Evolutionary conservation across 2,113 vertebrate genomes (phyloP).

Genomic region (Murina feae): DNA sequence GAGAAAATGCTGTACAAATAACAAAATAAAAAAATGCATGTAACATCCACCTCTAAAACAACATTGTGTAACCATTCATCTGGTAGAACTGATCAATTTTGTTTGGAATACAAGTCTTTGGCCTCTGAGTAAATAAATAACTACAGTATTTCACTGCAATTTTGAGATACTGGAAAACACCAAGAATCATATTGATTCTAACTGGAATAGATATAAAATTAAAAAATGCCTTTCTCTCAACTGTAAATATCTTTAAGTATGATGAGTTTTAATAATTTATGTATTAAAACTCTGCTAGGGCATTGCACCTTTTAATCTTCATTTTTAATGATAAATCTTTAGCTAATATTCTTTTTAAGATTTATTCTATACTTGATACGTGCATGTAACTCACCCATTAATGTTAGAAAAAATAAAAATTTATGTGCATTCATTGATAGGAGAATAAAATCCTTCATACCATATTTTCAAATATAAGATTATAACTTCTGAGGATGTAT

Average conservation of each 20-base stretch:
- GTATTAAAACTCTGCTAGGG: background rate
- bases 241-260: constrained; percentile 47
- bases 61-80: background rate
- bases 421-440: constrained; percentile 71
- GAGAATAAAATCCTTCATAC: constrained; percentile 74
- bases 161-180: background rate
- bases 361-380: constrained; percentile 72
- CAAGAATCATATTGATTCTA: background rate
- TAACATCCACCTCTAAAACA: background rate
- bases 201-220: background rate
- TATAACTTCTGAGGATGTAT: constrained; percentile 75
- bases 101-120: background rate
- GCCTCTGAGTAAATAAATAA: background rate
- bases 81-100: background rate
- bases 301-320: constrained; percentile 58
- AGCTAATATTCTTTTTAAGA: constrained; percentile 52
- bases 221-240: background rate
- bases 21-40: background rate
- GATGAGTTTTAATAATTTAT: constrained; percentile 48
- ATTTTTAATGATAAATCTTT: constrained; percentile 70
- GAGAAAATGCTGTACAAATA: background rate
- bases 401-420: constrained; percentile 75
- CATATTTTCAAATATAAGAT: constrained; percentile 75
- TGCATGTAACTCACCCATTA: constrained; percentile 68
- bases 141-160: background rate